Base-by-base conservation (phyloP, 2,113 vertebrate genomes). In the Microcebus murinus region DNA sequence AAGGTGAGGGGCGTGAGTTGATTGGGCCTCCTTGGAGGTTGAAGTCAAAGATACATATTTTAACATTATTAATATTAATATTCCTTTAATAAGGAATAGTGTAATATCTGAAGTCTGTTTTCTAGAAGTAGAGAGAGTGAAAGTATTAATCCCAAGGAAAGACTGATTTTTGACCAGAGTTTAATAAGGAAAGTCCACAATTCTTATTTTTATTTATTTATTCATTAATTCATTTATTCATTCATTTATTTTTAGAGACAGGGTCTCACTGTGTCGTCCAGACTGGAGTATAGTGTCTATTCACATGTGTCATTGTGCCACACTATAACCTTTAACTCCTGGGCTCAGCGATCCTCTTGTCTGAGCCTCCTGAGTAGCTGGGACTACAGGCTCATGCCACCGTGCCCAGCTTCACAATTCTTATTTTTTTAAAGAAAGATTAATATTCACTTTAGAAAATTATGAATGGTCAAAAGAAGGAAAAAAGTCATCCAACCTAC, bases 1-100 rank as follows among this genome's bases (percentile, higher is more conserved):
- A 99, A 99, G 99, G 99, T 99, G 96, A 98, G 73, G 36, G 31
- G 9, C 7, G 0, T 76, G 36, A 74, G 31, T 36, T 23, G 10
- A 6, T 57, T 27, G 31, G 45, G 12, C 14, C 6, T 84, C 55
- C 63, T 82, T 29, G 11, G 45, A 68, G 34, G 15, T 65, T 57
- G 57, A 39, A 73, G 13, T 96, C 68, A 68, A 39, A 89, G 48
- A 45, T 68, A n/a, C 25, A 10, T 55, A 6, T 95, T 95, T 90
- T 96, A 63, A 88, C 74, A 13, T 42, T 42, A 42, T 42, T 42
- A 42, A 42, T 42, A 42, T 42, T 42, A 42, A 42, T 42, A 42
- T 42, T 42, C 42, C 42, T 42, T 42, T 42, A 42, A 42, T 9
- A 63, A 87, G n/a, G 76, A 36, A 21, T 52, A 79, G 4, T 10